phyloP scores from a whole-genome alignment of 64 coral and sea anemone genomes.

The Dendrophyllia cribrosa region DNA sequence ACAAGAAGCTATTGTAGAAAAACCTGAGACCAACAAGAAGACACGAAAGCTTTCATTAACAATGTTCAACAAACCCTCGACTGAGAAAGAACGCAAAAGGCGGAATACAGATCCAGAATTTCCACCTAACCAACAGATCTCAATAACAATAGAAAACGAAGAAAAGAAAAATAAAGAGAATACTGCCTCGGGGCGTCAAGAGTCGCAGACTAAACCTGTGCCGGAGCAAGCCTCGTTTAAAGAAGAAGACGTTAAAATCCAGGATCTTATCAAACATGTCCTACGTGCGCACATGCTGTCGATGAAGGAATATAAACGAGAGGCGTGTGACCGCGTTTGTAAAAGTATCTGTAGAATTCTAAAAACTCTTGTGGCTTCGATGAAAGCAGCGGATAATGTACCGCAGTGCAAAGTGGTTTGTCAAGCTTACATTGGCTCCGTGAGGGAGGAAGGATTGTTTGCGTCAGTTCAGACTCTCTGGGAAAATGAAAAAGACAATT shows the following conservation, averaged over 20 bases:
- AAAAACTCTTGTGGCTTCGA: slow-evolving; percentile 82
- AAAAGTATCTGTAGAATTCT: slow-evolving; percentile 82
- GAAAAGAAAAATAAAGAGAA: slow-evolving; percentile 22
- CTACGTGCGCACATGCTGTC: slow-evolving; percentile 82
- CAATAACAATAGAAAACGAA: slow-evolving; percentile 69
- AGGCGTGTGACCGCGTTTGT: slow-evolving; percentile 84
- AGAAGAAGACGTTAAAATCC: slow-evolving; percentile 93
- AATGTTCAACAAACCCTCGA: slow-evolving; percentile 62
- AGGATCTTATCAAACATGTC: slow-evolving; percentile 80
- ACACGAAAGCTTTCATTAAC: slow-evolving; percentile 76
- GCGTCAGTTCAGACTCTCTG: slow-evolving; percentile 89
- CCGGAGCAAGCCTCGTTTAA: slow-evolving; percentile 70
- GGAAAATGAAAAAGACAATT: slow-evolving; percentile 92
- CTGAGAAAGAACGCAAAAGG: slow-evolving; percentile 64
- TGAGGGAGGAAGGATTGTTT: slow-evolving; percentile 87
- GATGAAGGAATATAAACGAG: slow-evolving; percentile 74
- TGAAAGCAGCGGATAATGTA: slow-evolving; percentile 77
- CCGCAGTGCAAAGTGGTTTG: slow-evolving; percentile 82
- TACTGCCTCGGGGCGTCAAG: neutral
- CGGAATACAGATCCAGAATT: slow-evolving; percentile 70
- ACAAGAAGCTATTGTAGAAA: slow-evolving; percentile 64
- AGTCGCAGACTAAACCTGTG: slow-evolving; percentile 42
- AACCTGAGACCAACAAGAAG: slow-evolving; percentile 44
- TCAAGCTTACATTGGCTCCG: slow-evolving; percentile 81
- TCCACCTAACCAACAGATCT: slow-evolving; percentile 41